Conservation (phyloP, 2,888 invertebrate species). For the Cylloceria caligata region DNA sequence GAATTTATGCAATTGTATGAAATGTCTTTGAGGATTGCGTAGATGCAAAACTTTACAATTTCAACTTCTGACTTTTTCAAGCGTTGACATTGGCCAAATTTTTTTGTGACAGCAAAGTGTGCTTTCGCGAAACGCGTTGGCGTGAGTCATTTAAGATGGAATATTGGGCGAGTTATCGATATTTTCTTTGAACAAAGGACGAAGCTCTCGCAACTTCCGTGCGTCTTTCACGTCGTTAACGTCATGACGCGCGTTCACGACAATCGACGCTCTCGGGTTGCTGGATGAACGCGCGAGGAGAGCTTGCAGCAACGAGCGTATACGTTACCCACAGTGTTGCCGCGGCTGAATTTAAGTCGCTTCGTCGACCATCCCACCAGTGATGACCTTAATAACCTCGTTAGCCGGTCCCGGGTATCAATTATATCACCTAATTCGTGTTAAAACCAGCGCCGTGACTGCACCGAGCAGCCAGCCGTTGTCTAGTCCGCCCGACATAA, state of each 20-base stretch:
- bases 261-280: constrained; percentile 3
- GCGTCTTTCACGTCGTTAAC: constrained; percentile 5
- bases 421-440: constrained; percentile 81
- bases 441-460: constrained; percentile 71
- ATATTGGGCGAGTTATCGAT: constrained; percentile 1
- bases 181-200: not conserved
- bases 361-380: constrained; percentile 65
- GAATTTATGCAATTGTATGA: too few species aligned
- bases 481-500: constrained; percentile 57
- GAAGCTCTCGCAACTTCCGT: constrained; percentile 13
- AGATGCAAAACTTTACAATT: too few species aligned
- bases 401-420: constrained; percentile 78
- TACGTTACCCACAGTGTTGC: not conserved
- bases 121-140: not conserved
- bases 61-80: not conserved
- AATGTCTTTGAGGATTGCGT: too few species aligned
- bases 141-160: not conserved
- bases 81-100: not conserved
- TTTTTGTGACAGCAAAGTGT: not conserved
- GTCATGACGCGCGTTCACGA: constrained; percentile 6
- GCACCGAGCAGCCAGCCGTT: constrained; percentile 53
- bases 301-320: constrained; percentile 21
- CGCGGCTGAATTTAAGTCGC: constrained; percentile 57
- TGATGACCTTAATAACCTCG: constrained; percentile 80
- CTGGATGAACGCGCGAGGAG: constrained; percentile 18